phyloP scores from a whole-genome alignment of 2,113 vertebrate species.

The Panurus biarmicus region DNA sequence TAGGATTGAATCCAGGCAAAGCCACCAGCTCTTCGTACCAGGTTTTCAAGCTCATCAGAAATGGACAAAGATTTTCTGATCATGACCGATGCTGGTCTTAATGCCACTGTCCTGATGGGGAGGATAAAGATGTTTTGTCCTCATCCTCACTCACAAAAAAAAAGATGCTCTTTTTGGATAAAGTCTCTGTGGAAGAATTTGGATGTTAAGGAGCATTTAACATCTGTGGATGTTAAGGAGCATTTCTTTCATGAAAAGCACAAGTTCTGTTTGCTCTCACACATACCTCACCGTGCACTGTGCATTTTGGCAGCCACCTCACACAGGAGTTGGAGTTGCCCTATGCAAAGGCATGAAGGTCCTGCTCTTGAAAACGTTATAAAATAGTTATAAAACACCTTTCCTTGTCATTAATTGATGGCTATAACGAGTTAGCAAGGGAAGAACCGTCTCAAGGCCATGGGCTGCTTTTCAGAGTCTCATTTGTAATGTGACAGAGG shows the following conservation, averaged over 20 bases:
- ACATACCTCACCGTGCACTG: fast-evolving
- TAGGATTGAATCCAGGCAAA: background rate
- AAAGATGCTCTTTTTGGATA: background rate
- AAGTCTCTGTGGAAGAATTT: background rate
- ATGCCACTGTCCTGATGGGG: background rate
- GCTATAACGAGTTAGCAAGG: constrained; percentile 57
- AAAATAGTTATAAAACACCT: constrained; percentile 30
- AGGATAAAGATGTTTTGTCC: background rate
- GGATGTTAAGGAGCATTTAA: background rate
- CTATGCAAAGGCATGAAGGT: background rate
- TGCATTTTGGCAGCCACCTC: background rate
- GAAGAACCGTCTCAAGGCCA: constrained; percentile 66
- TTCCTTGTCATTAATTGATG: constrained; percentile 61
- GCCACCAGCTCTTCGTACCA: background rate
- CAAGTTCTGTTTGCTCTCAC: background rate
- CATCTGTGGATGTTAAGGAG: background rate
- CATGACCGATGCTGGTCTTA: fast-evolving
- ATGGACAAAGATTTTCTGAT: background rate
- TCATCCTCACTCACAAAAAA: background rate
- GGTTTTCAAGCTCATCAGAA: background rate
- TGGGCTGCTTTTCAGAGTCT: constrained; percentile 74
- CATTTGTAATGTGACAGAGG: constrained; percentile 74
- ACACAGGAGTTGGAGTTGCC: background rate
- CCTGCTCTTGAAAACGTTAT: background rate
- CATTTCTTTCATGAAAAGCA: background rate